Base-by-base conservation (phyloP, 2,113 vertebrate genomes). In the Psephotus haematonotus region DNA sequence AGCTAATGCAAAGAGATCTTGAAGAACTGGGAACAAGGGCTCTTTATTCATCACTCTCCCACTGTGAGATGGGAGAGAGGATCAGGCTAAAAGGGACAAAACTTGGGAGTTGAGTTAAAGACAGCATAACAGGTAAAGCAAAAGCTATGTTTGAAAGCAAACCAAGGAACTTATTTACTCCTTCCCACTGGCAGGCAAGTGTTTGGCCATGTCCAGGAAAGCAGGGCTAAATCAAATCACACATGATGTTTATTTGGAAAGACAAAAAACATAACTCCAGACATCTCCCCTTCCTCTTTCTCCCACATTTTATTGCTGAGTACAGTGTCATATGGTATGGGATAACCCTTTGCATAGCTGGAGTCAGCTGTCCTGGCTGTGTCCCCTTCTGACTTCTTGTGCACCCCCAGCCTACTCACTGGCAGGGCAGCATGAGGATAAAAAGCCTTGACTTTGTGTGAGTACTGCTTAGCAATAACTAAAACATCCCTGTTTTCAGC, bases 161-260 rank as follows among this genome's bases (percentile, higher is more conserved):
- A 87, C 3, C 8, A 44, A 93, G 39, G 50, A 71, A 49, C n/a
- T 49, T 2, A 17, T n/a, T 86, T 18, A 10, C 4, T 13, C 0
- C 25, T 60, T 20, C 35, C 14, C 20, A 13, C 1, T 0, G 2
- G 6, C 46, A 62, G 50, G 18, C 10, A 67, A 23, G 14, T 15
- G 60, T 28, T 62, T n/a, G n/a, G 24, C 10, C 6, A 19, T 23
- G 59, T 29, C 43, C 43, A 81, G 44, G 16, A 49, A 63, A 64
- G 28, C 20, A 29, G 15, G 5, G 28, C 1, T 2, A 5, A 11
- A 9, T 52, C 23, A 28, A 11, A 9, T 52, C 23, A 28, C 3
- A 0, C 1, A 0, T 12, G 13, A 50, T 1, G 3, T 17, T 11
- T 43, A 35, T 43, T 69, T 49, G 43, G 27, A 52, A 68, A 87